Conservation (phyloP, 2,888 invertebrate genomes). For the Dryobotodes eremita region DNA sequence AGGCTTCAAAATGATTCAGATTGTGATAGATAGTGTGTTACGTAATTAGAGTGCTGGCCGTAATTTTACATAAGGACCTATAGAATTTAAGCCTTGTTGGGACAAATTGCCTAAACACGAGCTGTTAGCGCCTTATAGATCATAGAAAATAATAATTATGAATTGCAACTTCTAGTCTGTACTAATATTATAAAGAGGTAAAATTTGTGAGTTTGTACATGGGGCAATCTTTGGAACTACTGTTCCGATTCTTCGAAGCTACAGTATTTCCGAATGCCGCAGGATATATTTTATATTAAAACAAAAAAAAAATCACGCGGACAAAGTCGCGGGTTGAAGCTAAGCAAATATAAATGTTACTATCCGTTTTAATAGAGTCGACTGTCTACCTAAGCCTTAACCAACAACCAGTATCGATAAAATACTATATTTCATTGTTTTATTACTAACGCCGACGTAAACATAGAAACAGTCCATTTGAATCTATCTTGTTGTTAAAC, state of each 20-base stretch:
- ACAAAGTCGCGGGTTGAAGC: background rate
- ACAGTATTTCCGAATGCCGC: background rate
- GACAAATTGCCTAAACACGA: background rate
- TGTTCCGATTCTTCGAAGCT: background rate
- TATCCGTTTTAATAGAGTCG: background rate
- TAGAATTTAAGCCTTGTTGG: background rate
- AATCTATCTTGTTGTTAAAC: slow-evolving; percentile 58
- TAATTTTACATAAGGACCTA: background rate
- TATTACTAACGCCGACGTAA: slow-evolving; percentile 49
- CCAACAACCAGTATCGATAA: slow-evolving; percentile 24
- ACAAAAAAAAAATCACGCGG: background rate
- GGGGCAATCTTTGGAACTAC: background rate
- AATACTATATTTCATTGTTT: slow-evolving; percentile 48
- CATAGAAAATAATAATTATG: background rate
- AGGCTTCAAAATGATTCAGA: too few species aligned
- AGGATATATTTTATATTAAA: background rate
- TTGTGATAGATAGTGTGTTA: too few species aligned
- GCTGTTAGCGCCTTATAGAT: background rate
- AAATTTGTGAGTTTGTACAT: background rate
- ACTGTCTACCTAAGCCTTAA: background rate
- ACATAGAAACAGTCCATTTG: slow-evolving; percentile 53
- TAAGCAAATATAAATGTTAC: slow-evolving; percentile 8
- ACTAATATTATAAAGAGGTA: background rate
- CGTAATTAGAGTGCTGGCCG: too few species aligned
- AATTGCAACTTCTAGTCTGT: too few species aligned